A percentile compares a stretch with the other conserved stretches of the same genome.
These are phyloP conservation scores for Capromys pilorides DNA, from an alignment of 2,797 vertebrate genomes.

Conservation along the genomic window DNA sequence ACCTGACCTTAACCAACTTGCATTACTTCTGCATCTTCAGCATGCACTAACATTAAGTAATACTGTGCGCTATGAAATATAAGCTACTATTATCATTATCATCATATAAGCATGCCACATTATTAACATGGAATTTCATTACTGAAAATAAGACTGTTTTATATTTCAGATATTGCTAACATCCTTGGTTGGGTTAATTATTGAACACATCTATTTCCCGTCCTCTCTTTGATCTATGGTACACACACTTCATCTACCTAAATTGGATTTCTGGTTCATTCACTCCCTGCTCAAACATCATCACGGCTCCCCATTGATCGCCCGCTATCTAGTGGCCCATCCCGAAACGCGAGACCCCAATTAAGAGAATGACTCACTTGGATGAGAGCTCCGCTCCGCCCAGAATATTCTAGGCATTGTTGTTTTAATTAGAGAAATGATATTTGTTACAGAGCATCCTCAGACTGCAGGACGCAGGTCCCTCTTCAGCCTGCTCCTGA, in stretches of 20 bases:
- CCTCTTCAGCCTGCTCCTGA: background rate
- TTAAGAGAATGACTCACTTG: constrained; percentile 29
- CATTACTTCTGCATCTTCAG: background rate
- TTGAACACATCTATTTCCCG: constrained; percentile 38
- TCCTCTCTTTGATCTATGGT: constrained; percentile 44
- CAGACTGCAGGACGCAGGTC: background rate
- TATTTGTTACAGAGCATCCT: constrained; percentile 22
- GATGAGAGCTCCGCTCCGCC: background rate
- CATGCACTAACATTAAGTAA: background rate
- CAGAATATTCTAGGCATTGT: constrained; percentile 30
- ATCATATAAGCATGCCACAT: background rate
- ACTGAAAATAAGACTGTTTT: background rate
- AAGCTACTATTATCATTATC: background rate
- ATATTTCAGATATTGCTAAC: constrained; percentile 29
- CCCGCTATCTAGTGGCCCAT: background rate
- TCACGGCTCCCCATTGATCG: constrained; percentile 22
- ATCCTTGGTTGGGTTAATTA: constrained; percentile 43
- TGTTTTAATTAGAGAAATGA: constrained; percentile 52
- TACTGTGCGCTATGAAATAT: background rate
- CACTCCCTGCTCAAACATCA: constrained; percentile 34
- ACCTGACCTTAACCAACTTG: background rate
- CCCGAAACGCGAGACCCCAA: background rate
- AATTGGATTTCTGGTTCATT: constrained; percentile 63
- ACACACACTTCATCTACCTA: constrained; percentile 22
- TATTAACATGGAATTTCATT: background rate